These are phyloP conservation scores for Pogonomyrmex barbatus DNA, from an alignment of 1,140 invertebrate species.

Conservation along the genomic window DNA sequence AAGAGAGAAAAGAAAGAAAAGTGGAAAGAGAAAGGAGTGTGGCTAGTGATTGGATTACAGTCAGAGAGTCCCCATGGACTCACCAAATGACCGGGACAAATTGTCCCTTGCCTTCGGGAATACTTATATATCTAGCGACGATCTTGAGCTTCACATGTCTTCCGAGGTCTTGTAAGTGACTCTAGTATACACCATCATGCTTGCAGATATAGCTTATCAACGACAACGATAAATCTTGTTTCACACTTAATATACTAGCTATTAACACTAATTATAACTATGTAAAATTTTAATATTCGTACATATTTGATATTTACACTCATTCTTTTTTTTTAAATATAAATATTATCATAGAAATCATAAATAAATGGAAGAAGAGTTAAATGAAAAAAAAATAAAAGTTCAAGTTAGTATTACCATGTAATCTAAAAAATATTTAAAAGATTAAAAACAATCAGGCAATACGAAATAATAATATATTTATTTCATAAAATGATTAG, in stretches of 20 bases:
- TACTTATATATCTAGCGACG: conserved; percentile 85
- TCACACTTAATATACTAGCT: conserved; percentile 15
- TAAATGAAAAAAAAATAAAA: no score
- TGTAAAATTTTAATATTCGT: not conserved
- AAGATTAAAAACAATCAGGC: no score
- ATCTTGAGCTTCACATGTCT: conserved; percentile 82
- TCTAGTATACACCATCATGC: conserved; percentile 35
- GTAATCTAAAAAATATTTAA: no score
- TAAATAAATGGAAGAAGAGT: no score
- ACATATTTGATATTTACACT: no score
- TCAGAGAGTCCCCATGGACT: conserved; percentile 85
- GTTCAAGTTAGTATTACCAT: no score
- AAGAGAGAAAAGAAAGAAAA: conserved; percentile 37
- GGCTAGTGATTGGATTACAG: conserved; percentile 87
- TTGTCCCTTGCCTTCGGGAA: conserved; percentile 86
- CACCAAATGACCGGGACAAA: conserved; percentile 87
- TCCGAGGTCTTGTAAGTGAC: conserved; percentile 67
- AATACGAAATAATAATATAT: no score
- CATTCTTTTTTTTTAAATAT: no score
- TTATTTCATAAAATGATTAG: no score
- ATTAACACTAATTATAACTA: conserved; percentile 15
- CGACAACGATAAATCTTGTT: conserved; percentile 37
- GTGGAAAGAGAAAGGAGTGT: conserved; percentile 78
- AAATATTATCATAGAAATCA: no score
- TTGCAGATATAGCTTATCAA: conserved; percentile 68